Conservation (phyloP, 64 coral and sea anemone species). For the Acropora yongei region DNA sequence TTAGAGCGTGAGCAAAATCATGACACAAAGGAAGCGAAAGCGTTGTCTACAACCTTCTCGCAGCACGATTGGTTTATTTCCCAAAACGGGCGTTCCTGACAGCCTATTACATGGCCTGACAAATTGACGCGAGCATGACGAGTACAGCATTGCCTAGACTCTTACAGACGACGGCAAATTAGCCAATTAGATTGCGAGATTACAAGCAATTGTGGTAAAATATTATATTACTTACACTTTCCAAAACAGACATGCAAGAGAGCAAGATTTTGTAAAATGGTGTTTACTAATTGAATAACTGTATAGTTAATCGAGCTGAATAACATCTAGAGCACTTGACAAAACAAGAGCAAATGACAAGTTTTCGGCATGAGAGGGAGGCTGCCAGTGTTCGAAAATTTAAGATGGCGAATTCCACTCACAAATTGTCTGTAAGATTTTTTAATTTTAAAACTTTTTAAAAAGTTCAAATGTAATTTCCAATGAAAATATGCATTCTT, state of each 20-base stretch:
- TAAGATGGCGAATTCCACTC: background rate
- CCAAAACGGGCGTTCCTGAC: too few species aligned
- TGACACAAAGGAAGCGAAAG: too few species aligned
- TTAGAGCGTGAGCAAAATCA: background rate
- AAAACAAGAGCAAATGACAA: background rate
- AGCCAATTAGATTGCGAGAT: too few species aligned
- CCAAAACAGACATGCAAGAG: conserved; percentile 3
- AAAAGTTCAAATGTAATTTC: background rate
- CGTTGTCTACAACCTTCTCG: too few species aligned
- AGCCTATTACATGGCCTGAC: too few species aligned
- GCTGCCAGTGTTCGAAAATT: background rate
- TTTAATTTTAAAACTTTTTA: background rate
- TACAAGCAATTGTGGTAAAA: background rate
- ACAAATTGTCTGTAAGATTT: background rate
- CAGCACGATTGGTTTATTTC: too few species aligned
- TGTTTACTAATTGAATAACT: conserved; percentile 8
- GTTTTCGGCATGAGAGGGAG: background rate
- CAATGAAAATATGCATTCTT: background rate
- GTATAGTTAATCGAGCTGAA: conserved; percentile 9
- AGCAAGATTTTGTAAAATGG: background rate
- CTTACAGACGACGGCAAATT: background rate
- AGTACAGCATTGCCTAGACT: conserved; percentile 1
- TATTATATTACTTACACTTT: background rate
- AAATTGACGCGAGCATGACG: background rate
- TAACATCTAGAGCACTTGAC: conserved; percentile 11